Base-by-base conservation (phyloP, 2,888 invertebrate genomes). In the Tetramorium bicarinatum region DNA sequence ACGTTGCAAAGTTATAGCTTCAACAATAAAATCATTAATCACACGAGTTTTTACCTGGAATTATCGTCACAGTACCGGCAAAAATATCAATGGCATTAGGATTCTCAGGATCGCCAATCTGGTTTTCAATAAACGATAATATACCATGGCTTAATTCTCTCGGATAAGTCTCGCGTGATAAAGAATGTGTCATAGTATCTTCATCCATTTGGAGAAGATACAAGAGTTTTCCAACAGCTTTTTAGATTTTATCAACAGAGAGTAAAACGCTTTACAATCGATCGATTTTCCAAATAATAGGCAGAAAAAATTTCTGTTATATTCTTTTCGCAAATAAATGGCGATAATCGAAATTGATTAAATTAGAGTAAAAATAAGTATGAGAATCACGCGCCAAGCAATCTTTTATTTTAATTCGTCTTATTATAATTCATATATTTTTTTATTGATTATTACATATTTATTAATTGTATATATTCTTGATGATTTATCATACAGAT, bases 311-410 rank as follows among this genome's bases (percentile, higher is more conserved):
- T 0, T 21, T n/a, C 21, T 67, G 82, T 85, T 90, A 95, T 96
- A 4, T 52, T 95, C 93, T 95, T 94, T 87, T 96, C 95, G 56
- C 96, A 96, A 1, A 95, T 95, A 61, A 96, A 96, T 0, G 96
- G 94, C 94, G 90, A 84, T 96, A 96, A 0, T 95, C 95, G n/a
- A 96, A 93, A 90, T 96, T 96, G 0, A 96, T 88, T 84, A 96
- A 96, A n/a, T 96, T 95, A 0, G 96, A 96, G 29, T 92, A 94
- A 91, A 96, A 95, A 88, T 96, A 96, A 59, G 92, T 92, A 0
- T 95, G 95, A 11, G 96, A 87, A 88, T 96, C 96, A 44, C 96
- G 82, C 0, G 95, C 96, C 15, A 96, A 95, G 90, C 96, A 96
- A 72, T 21, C 38, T 52, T 11, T 9, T 21, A 29, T 77, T 71